Base-by-base conservation (phyloP, 53 echinoderm and acorn worm genomes). In the Astropecten irregularis region DNA sequence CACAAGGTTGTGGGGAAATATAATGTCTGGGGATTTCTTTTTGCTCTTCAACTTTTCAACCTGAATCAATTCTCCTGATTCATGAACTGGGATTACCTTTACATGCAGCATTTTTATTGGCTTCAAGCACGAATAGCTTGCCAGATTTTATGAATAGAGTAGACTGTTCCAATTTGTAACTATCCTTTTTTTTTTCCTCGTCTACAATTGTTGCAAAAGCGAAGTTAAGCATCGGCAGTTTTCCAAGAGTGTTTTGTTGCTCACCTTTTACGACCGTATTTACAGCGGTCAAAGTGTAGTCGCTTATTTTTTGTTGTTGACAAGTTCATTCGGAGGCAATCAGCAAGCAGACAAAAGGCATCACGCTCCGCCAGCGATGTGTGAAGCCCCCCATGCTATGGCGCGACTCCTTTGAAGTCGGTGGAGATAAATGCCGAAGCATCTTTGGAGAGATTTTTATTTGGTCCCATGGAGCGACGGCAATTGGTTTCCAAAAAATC, bases 301-400 rank as follows among this genome's bases (percentile, higher is more conserved):
- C n/a, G n/a, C n/a, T n/a, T n/a, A n/a, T n/a, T n/a, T 64, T 74
- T 56, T 11, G 6, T 73, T 74, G 56, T 74, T 18, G 74, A 21
- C 39, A 57, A 40, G 74, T 57, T 37, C 53, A 34, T 38, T 57
- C 16, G 26, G 16, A 55, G 22, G 57, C 57, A 57, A 39, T 56
- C 55, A 74, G 40, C 14, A 27, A 23, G 7, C 8, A 37, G 40
- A 74, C 74, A 56, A 74, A 51, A 74, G 74, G 25, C 40, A 57
- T 57, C 56, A 74, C 56, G 74, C 74, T 22, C 74, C 35, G 26
- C 56, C 57, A 40, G 74, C 27, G 23, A 25, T 56, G 55, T 36
- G 57, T 57, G 39, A 38, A 74, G 74, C 36, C 18, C 27, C 23
- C 2, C 50, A 18, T 18, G 19, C 29, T 0, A 36, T 39, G 28